Evolutionary conservation across 2,797 vertebrate species (phyloP), one percentile per base, ranked within the genome.

Genomic region (Borostomias antarcticus): DNA sequence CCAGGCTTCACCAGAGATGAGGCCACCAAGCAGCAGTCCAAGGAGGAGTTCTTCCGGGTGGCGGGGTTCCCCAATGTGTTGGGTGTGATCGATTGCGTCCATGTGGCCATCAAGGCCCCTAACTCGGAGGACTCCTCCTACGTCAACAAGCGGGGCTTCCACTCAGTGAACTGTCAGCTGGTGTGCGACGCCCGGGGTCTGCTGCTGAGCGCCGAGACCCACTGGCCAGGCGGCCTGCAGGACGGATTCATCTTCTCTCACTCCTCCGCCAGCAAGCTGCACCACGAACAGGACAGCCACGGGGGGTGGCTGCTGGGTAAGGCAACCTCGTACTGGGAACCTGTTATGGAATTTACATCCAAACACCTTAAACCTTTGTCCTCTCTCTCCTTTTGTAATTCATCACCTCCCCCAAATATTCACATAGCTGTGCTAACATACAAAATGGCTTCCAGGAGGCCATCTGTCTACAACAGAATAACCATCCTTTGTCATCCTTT

Each of bases 41-140:
- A 94, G 75, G 91, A 95, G 62, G 95, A 95, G 80, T 99, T 98
- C 71, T 95, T 94, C 78, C 90, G 88, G 30, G 83, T 97, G 68
- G 95, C 96, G 3, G 97, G 95, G 57, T 94, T 98, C 86, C 96
- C 96, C 0, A 94, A 94, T 23, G 91, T 98, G 5, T 73, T 96
- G 15, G 97, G 97, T 4, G 93, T 98, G n/a, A 86, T 96, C 50
- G 96, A 97, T 85, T 98, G 94, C 72, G 93, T 85, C 21, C 94
- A 98, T 30, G 94, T 99, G 62, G 90, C 95, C 25, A 98, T 98
- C 81, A 99, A 98, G 87, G 96, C 97, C 0, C 96, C 96, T 1
- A 98, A 96, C 81, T 94, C 95, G 0, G 97, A 98, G 77, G 96
- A 98, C 82, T 83, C 95, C 0, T 95, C 95, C 0, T 98, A 95